Conservation (phyloP, 2,797 vertebrate genomes). For the Poecilia picta region DNA sequence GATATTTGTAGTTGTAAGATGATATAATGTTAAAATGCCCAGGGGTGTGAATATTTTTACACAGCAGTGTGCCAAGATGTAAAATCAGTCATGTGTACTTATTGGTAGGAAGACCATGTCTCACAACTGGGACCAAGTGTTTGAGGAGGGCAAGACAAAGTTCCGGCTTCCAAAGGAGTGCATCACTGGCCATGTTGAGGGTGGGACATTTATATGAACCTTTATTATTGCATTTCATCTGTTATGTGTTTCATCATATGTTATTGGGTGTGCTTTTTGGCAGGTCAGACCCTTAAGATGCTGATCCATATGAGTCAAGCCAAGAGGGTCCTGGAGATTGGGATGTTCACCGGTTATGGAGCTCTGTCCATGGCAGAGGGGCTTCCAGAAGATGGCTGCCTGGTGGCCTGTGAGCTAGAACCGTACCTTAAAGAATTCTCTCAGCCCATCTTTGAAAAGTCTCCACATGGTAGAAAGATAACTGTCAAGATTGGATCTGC, state of each 20-base stretch:
- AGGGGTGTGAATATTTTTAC: not conserved
- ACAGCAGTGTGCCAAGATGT: not conserved
- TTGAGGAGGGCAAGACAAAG: slow-evolving; percentile 72
- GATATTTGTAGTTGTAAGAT: not conserved
- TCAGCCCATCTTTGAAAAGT: slow-evolving; percentile 75
- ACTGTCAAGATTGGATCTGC: slow-evolving; percentile 71
- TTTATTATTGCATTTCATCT: not conserved
- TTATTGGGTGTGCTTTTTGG: slow-evolving; percentile 4
- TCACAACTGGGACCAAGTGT: slow-evolving; percentile 76
- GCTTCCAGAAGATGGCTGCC: slow-evolving; percentile 77
- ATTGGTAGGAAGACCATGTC: slow-evolving; percentile 71
- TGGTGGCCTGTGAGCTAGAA: slow-evolving; percentile 73
- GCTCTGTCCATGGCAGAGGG: slow-evolving; percentile 78
- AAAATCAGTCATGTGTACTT: not conserved
- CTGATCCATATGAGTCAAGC: slow-evolving; percentile 73
- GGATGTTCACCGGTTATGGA: slow-evolving; percentile 78
- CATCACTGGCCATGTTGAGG: slow-evolving; percentile 81
- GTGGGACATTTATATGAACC: slow-evolving; percentile 30
- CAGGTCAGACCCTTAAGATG: slow-evolving; percentile 80
- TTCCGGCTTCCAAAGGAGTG: slow-evolving; percentile 78
- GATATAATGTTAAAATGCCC: not conserved
- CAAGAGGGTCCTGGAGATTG: slow-evolving; percentile 78
- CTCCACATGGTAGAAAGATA: slow-evolving; percentile 81
- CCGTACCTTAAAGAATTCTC: slow-evolving; percentile 77
- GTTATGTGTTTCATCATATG: not conserved